Conservation (phyloP, 2,888 invertebrate species). For the Mellilla xanthometata region DNA sequence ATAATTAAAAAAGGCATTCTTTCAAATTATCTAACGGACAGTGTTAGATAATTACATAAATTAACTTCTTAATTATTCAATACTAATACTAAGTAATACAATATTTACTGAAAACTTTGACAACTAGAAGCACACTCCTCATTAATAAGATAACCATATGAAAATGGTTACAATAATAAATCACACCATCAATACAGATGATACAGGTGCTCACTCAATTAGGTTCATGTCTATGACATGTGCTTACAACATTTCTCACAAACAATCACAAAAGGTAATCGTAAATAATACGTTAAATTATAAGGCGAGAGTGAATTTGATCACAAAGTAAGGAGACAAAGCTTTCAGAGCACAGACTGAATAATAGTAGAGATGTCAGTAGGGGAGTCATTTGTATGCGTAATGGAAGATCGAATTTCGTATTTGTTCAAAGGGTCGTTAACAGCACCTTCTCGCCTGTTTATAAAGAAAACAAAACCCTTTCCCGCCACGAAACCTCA, state of each 20-base stretch:
- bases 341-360: slow-evolving; percentile 42
- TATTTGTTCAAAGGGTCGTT: slow-evolving; percentile 81
- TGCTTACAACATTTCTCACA: slow-evolving; percentile 2
- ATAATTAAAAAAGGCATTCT: too few relatives aligned
- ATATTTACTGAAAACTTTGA: too few relatives aligned
- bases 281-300: slow-evolving; percentile 15
- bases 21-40: too few relatives aligned
- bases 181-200: too few relatives aligned
- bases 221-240: slow-evolving; percentile 1
- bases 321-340: slow-evolving; percentile 66
- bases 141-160: too few relatives aligned
- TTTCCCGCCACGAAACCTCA: slow-evolving; percentile 59
- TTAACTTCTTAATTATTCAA: too few relatives aligned
- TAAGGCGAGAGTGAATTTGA: slow-evolving; percentile 40
- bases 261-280: slow-evolving; percentile 7
- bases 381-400: slow-evolving; percentile 76
- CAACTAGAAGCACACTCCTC: too few relatives aligned
- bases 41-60: too few relatives aligned
- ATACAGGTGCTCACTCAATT: neutral
- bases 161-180: too few relatives aligned
- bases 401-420: slow-evolving; percentile 81
- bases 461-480: slow-evolving; percentile 81
- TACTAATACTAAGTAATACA: too few relatives aligned
- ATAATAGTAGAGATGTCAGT: slow-evolving; percentile 39
- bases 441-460: slow-evolving; percentile 78